Evolutionary conservation across 1,140 invertebrate genomes (phyloP).

Genomic region (Batillaria attramentaria): DNA sequence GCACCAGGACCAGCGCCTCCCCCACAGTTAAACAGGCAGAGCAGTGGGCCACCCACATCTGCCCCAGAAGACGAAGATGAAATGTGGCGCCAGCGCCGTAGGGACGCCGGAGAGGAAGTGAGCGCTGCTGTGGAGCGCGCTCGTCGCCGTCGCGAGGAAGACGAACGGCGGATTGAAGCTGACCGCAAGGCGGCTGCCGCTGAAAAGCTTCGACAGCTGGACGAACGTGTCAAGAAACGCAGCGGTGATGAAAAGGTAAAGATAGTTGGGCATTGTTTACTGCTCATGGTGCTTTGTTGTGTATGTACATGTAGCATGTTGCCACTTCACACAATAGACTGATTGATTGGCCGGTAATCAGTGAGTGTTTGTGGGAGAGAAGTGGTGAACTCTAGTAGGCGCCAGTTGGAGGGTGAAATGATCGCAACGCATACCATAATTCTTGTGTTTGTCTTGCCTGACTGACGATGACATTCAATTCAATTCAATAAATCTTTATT

Average conservation of each 20-base stretch:
- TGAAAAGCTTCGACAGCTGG: constrained; percentile 78
- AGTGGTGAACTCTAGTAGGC: no score
- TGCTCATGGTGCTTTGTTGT: no score
- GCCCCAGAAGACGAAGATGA: constrained; percentile 77
- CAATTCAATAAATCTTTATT: no score
- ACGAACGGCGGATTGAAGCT: constrained; percentile 83
- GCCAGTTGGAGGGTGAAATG: no score
- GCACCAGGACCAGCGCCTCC: no score
- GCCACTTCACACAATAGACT: no score
- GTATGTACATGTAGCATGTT: no score
- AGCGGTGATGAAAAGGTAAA: constrained; percentile 50
- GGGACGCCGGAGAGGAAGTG: constrained; percentile 79
- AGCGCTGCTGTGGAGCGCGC: constrained; percentile 82
- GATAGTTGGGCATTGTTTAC: background rate
- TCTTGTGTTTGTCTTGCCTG: no score
- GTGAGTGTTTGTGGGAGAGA: no score
- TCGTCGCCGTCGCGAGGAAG: constrained; percentile 84
- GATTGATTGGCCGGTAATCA: no score
- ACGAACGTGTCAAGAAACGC: constrained; percentile 75
- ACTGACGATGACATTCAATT: no score
- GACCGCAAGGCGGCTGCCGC: constrained; percentile 73
- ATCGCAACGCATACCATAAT: no score
- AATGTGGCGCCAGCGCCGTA: constrained; percentile 81
- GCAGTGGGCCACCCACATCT: constrained; percentile 25
- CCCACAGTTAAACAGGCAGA: constrained; percentile 41